Base-by-base conservation (phyloP, 2,888 invertebrate species). In the Muscina levida region DNA sequence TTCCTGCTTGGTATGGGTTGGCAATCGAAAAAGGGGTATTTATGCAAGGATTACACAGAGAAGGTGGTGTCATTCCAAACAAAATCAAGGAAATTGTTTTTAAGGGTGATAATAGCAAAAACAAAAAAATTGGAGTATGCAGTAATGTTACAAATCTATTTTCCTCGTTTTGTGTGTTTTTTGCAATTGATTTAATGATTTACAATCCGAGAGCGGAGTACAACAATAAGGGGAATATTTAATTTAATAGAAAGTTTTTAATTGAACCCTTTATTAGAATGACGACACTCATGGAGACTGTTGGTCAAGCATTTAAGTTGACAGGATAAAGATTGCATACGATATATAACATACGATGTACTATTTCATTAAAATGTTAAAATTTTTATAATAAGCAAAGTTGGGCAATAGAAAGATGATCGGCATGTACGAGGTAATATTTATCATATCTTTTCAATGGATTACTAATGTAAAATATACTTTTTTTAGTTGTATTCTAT, bases 41-140 rank as follows among this genome's bases (percentile, higher is more conserved):
- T 62, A 62, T 62, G 62, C 70, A 71, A 26, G 68, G 44, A 59
- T 77, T 73, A 73, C 72, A 65, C 26, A 11, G 31, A 68, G 62
- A 59, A 74, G 81, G 81, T 77, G 74, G 81, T 72, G 24, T 37
- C 62, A 46, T 48, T 57, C 39, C 22, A 77, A 77, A 77, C 68
- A 72, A 81, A 77, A 77, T 81, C 77, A 77, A 81, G 73, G 81
- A 77, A 81, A 81, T 81, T 81, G 77, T 77, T 77, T 75, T 62
- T 62, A 42, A 42, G 62, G 62, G 62, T 62, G 39, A 22, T 42
- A 15, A 15, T 62, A 39, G 37, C 42, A 39, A 42, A 42, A 11
- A 31, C 31, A 31, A 31, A 31, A 31, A 31, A 31, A 8, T 31
- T 5, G 8, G 31, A 31, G 31, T 31, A 31, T 31, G 15, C 22